A percentile compares a stretch with the other conserved stretches of the same genome.
phyloP scores from a whole-genome alignment of 2,113 vertebrate species.

The Callionymus lyra region DNA sequence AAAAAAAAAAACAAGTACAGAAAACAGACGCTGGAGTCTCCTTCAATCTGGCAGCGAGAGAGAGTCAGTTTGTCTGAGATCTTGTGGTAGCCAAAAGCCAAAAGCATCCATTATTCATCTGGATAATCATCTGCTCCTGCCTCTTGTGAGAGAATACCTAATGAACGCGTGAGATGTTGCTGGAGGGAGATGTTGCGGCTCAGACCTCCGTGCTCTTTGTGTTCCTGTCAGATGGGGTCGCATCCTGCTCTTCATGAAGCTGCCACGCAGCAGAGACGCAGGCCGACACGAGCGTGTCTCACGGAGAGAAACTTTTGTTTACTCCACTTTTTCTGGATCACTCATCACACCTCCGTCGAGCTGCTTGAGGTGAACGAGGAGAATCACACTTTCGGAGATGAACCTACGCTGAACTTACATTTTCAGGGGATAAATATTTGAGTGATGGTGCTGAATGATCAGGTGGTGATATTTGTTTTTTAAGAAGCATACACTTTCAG shows the following conservation, averaged over 20 bases:
- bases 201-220: constrained; percentile 16
- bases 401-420: too few species aligned
- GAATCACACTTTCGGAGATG: too few species aligned
- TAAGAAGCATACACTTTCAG: too few species aligned
- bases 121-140: constrained; percentile 49
- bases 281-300: background rate
- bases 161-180: constrained; percentile 34
- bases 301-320: too few species aligned
- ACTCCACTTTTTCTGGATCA: too few species aligned
- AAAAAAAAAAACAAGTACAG: constrained; percentile 8
- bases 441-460: too few species aligned
- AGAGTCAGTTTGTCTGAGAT: constrained; percentile 28
- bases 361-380: too few species aligned
- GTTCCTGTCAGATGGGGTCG: constrained; percentile 14
- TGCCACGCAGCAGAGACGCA: constrained; percentile 4
- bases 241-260: constrained; percentile 5
- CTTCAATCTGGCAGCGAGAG: constrained; percentile 34
- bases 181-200: constrained; percentile 7
- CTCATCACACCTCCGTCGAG: too few species aligned
- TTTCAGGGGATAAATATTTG: too few species aligned
- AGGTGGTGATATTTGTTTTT: too few species aligned
- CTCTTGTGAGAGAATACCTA: constrained; percentile 41
- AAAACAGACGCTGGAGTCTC: constrained; percentile 29
- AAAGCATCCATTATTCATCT: constrained; percentile 58
- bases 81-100: constrained; percentile 43